Base-by-base conservation (phyloP, 2,797 vertebrate genomes). In the Eurystomus glaucurus region DNA sequence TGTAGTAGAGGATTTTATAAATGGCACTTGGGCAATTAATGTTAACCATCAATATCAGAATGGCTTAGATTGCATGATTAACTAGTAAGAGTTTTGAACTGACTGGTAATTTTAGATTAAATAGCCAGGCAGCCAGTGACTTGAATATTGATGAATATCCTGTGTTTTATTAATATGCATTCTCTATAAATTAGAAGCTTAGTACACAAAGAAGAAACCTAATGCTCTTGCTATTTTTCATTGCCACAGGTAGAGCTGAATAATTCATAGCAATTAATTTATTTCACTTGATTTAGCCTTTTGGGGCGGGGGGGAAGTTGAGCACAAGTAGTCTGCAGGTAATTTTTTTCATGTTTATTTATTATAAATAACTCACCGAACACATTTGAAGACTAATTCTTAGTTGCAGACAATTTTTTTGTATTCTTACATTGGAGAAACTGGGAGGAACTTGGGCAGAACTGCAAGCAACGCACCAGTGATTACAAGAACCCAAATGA, bases 161-260 rank as follows among this genome's bases (percentile, higher is more conserved):
- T 92, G 93, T 97, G 95, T 97, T 97, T 97, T 97, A 95, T 96
- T 97, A 96, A 96, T 97, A 97, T 96, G 96, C 95, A 96, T 97
- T 97, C 93, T 96, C 95, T 96, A 95, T 97, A 96, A 96, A 96
- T 97, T 97, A 96, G 94, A 96, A 87, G 93, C 93, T 96, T 96
- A 94, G 96, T 97, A 97, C 96, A 97, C 96, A 97, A 97, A 94
- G 97, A 97, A 94, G 95, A 97, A 96, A 95, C 93, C 90, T 96
- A 96, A 94, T 83, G 90, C 88, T 97, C 90, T 93, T 96, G 94
- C 97, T 97, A 96, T 97, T 97, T 97, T 97, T 97, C 95, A 97
- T 96, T 97, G 96, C 94, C 95, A 97, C 96, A 97, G 97, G 97
- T 97, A 97, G 84, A 95, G 71, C 90, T 97, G 97, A 97, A 97